phyloP scores from a whole-genome alignment of 2,113 vertebrate species.

The Passerina amoena region DNA sequence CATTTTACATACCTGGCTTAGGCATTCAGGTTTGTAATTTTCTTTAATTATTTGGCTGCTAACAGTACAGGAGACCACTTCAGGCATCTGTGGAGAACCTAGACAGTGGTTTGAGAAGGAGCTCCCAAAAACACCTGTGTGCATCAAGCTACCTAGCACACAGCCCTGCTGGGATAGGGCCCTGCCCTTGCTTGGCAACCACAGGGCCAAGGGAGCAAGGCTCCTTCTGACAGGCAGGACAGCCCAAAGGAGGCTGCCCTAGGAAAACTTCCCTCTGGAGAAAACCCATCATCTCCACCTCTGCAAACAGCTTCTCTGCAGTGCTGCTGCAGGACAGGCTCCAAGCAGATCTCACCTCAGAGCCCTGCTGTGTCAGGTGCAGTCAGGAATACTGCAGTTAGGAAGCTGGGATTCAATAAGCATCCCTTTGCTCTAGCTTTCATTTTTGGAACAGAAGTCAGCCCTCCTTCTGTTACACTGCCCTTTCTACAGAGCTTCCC shows the following conservation, averaged over 20 bases:
- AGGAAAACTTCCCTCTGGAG: neutral
- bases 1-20: neutral
- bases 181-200: neutral
- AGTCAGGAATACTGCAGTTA: neutral
- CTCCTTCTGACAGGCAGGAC: neutral
- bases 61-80: neutral
- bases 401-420: neutral
- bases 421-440: neutral
- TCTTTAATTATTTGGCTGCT: neutral
- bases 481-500: neutral
- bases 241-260: neutral
- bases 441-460: neutral
- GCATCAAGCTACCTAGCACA: neutral
- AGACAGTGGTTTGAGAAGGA: neutral
- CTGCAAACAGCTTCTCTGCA: neutral
- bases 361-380: accelerated
- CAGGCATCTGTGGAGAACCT: neutral
- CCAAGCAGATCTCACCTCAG: neutral
- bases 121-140: neutral
- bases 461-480: neutral
- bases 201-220: neutral
- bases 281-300: too few relatives aligned
- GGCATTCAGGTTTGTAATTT: neutral
- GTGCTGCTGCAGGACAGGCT: neutral
- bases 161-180: neutral